Evolutionary conservation across 2,113 vertebrate species (phyloP), one percentile per base, ranked within the genome.

Genomic region (Gallinago undulata): DNA sequence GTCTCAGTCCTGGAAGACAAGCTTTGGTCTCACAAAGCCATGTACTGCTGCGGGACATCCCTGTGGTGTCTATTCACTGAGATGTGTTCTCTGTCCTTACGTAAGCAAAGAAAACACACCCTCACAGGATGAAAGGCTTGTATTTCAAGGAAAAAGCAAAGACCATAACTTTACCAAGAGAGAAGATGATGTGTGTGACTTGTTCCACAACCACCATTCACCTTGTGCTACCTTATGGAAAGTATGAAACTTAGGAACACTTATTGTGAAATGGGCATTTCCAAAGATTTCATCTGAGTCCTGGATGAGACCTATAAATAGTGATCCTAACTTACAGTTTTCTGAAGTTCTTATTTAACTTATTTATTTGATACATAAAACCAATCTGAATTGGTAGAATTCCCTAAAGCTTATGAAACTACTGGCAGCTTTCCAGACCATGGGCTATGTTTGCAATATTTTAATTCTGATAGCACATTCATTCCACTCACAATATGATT

Each of bases 61-160:
- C 47, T 30, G 35, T 8, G 39, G n/a, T 53, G 10, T 43, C 27
- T 59, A 0, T 11, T 37, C 51, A 25, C 21, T 10, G 2, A n/a
- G 12, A 18, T 14, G 10, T 11, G 19, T 22, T 51, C 37, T 43
- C 7, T 41, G 41, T 45, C 63, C 50, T 77, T 27, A 25, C 2
- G 11, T 0, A 6, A 16, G 6, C 6, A 62, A 67, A 37, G 8
- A n/a, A 41, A 25, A 53, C 24, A 31, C 1, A 1, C 7, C 27
- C 19, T 45, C 2, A 14, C 4, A 19, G 62, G 45, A 28, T 22
- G 16, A 56, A 60, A 68, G 13, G 2, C 4, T 39, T 62, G 25
- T 37, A n/a, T 55, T 69, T 37, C 10, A 59, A 0, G 17, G 19
- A 31, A 50, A 70, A 66, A 57, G 35, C 31, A 47, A 88, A 53